These are phyloP conservation scores for Takifugu flavidus DNA, from an alignment of 2,113 vertebrate genomes.

Conservation along the genomic window DNA sequence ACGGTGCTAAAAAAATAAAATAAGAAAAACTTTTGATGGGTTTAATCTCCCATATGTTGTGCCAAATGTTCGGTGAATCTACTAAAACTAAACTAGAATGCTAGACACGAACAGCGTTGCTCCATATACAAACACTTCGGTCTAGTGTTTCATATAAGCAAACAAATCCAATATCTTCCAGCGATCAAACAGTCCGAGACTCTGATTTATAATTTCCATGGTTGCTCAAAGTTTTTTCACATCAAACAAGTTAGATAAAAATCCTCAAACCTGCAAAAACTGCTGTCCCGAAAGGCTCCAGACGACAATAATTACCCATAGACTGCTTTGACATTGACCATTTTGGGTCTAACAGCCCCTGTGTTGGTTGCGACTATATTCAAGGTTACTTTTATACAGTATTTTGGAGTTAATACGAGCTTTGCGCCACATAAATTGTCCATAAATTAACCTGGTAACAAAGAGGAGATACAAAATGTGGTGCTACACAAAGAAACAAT, in stretches of 20 bases:
- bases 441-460: too few species aligned
- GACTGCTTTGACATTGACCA: too few species aligned
- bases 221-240: neutral
- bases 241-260: neutral
- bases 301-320: too few species aligned
- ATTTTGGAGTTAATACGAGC: too few species aligned
- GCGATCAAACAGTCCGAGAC: neutral
- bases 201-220: neutral
- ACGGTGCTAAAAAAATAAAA: neutral
- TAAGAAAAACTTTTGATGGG: neutral
- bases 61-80: neutral
- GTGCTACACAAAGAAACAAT: neutral
- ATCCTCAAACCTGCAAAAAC: neutral
- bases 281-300: too few species aligned
- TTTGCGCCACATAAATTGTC: too few species aligned
- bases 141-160: neutral
- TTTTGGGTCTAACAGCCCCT: too few species aligned
- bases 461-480: constrained; percentile 8
- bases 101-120: neutral
- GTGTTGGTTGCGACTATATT: too few species aligned
- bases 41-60: neutral
- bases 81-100: neutral
- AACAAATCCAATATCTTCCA: neutral
- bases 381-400: too few species aligned
- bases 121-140: neutral